These are phyloP conservation scores for Caenorhabditis parvicauda DNA, from an alignment of 2,888 invertebrate genomes.

Conservation along the genomic window DNA sequence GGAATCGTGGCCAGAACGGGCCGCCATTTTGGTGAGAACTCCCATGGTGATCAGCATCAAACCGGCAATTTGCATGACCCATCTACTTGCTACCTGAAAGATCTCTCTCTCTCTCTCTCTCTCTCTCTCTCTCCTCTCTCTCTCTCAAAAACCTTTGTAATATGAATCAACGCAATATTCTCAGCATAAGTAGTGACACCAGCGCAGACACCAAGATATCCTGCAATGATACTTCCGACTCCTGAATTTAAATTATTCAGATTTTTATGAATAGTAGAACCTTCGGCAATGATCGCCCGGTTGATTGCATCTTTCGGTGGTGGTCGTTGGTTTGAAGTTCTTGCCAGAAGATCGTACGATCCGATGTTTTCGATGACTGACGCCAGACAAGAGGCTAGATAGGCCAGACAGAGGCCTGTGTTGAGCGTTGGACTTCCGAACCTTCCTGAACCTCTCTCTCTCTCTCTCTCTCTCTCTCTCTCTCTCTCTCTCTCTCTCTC, in stretches of 20 bases:
- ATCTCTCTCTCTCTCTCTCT: too few species aligned
- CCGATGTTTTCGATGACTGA: slow-evolving; percentile 53
- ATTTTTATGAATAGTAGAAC: too few species aligned
- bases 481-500: background rate
- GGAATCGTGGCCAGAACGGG: slow-evolving; percentile 54
- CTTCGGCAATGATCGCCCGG: slow-evolving; percentile 53
- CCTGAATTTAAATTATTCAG: too few species aligned
- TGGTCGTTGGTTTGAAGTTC: slow-evolving; percentile 42
- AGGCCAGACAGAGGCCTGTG: slow-evolving; percentile 47
- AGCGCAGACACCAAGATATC: slow-evolving; percentile 43
- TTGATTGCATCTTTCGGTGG: slow-evolving; percentile 51
- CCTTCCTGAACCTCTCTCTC: slow-evolving; percentile 24
- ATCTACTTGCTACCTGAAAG: slow-evolving; percentile 45
- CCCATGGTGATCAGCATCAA: slow-evolving; percentile 23
- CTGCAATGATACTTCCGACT: slow-evolving; percentile 44
- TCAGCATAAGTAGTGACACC: slow-evolving; percentile 57
- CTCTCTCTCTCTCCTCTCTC: too few species aligned
- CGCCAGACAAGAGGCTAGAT: slow-evolving; percentile 46
- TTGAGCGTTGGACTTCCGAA: slow-evolving; percentile 47
- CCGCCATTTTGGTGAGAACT: slow-evolving; percentile 44
- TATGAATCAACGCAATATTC: slow-evolving; percentile 50
- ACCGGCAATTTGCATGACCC: slow-evolving; percentile 55
- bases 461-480: background rate
- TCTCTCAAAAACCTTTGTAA: too few species aligned
- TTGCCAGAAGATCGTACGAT: slow-evolving; percentile 30